Evolutionary conservation across 2,797 vertebrate species (phyloP), one percentile per base, ranked within the genome.

Genomic region (Scolopax rusticola): DNA sequence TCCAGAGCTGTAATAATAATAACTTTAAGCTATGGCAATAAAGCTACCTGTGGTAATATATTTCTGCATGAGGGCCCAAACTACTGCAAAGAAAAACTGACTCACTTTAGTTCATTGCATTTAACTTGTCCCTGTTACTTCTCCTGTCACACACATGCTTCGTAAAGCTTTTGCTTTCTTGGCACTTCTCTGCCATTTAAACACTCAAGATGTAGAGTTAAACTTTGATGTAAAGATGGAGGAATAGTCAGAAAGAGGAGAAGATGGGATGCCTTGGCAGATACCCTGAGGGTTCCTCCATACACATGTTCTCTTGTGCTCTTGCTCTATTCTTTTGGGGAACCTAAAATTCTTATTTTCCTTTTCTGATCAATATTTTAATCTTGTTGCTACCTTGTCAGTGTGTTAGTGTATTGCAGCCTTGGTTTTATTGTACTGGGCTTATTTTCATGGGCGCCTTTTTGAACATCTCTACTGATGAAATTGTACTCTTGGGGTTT

Each of bases 301-400:
- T 2, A 4, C 0, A 3, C 32, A 2, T 14, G 30, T 9, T 73
- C 12, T 69, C 91, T 87, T 92, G 69, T 89, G 88, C 70, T 90
- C 85, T 89, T 69, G 48, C 70, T 84, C 56, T 71, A 6, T 94
- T 85, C 80, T 78, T 54, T 80, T 63, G 84, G 78, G 40, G 65
- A 79, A 86, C n/a, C 74, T 80, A 36, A 95, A 95, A 90, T 93
- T 50, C 45, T 32, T 57, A 36, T 83, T 95, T 90, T 81, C 32
- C 67, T 85, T 77, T 90, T 50, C 61, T 56, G 40, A 48, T 27
- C 70, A 74, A 43, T 33, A 60, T 84, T 95, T 85, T 90, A 92
- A 95, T 97, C 87, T 86, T 56, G 18, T 61, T 43, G 54, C 89
- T 91, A 54, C 78, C 69, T 94, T 89, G 86, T 92, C 41, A 23